Evolutionary conservation across 92 coral and sea anemone species (phyloP).

Genomic region (Porites rus): DNA sequence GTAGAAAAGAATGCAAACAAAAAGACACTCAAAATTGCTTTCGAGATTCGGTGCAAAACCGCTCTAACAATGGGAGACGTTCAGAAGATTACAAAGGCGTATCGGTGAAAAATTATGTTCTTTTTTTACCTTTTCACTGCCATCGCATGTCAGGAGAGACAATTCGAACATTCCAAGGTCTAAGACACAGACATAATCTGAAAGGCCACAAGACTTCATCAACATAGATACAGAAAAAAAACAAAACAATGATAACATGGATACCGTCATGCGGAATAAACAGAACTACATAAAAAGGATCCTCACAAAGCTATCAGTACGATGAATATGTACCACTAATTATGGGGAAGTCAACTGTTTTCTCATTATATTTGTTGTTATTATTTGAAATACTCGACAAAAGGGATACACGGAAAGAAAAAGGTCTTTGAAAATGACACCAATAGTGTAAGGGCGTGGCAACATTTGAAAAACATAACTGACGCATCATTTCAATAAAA

Average conservation of each 20-base stretch:
- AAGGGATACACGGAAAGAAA: neutral
- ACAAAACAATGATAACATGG: neutral
- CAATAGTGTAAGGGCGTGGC: neutral
- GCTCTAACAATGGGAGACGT: neutral
- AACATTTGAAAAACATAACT: neutral
- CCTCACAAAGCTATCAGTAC: too few relatives aligned
- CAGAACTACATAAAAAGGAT: too few relatives aligned
- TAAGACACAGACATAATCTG: constrained; percentile 94
- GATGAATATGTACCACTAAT: too few relatives aligned
- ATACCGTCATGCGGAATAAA: neutral
- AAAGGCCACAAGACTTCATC: constrained; percentile 5
- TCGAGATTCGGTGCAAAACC: too few relatives aligned
- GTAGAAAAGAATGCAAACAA: too few relatives aligned
- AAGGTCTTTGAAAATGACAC: neutral
- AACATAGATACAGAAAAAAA: too few relatives aligned
- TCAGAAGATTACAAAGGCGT: neutral
- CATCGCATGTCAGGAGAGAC: constrained; percentile 87
- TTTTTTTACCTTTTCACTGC: constrained; percentile 77
- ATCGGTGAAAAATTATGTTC: neutral
- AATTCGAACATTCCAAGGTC: constrained; percentile 96
- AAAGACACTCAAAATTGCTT: too few relatives aligned
- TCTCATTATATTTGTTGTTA: neutral
- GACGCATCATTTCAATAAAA: neutral
- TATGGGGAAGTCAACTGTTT: too few relatives aligned
- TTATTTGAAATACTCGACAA: neutral